Conservation (phyloP, 1,140 invertebrate genomes). For the Tetramorium alpestre region DNA sequence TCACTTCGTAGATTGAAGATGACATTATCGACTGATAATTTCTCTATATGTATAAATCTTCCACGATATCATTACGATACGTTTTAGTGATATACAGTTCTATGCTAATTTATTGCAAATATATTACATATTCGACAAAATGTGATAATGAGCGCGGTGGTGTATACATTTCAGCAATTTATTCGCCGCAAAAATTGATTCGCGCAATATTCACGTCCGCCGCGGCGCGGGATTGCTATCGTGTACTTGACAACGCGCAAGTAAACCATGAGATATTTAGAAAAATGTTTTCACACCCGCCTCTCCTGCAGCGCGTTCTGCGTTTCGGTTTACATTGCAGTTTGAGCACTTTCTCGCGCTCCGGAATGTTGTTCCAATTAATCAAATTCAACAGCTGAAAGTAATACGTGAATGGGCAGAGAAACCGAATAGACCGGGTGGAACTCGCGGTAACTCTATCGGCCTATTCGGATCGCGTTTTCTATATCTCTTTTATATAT, state of each 20-base stretch:
- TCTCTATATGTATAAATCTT: neutral
- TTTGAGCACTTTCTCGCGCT: neutral
- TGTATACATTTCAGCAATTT: neutral
- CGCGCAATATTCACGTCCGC: neutral
- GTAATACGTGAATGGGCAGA: constrained; percentile 37
- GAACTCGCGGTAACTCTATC: constrained; percentile 20
- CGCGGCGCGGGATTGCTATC: neutral
- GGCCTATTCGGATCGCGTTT: constrained; percentile 31
- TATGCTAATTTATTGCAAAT: constrained; percentile 2
- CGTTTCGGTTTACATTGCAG: neutral
- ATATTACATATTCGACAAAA: neutral
- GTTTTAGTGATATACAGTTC: neutral
- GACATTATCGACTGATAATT: neutral
- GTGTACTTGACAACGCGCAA: neutral
- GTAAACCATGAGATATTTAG: constrained; percentile 20
- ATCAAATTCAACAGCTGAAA: constrained; percentile 43
- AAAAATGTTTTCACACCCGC: neutral
- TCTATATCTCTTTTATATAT: neutral
- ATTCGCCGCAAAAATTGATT: neutral
- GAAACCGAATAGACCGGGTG: constrained; percentile 2
- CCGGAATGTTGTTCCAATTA: constrained; percentile 31
- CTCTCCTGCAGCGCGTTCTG: neutral
- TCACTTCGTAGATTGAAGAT: neutral
- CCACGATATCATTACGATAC: neutral
- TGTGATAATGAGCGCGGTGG: neutral